Conservation (phyloP, 2,888 invertebrate genomes). For the Agapetus fuscipes region DNA sequence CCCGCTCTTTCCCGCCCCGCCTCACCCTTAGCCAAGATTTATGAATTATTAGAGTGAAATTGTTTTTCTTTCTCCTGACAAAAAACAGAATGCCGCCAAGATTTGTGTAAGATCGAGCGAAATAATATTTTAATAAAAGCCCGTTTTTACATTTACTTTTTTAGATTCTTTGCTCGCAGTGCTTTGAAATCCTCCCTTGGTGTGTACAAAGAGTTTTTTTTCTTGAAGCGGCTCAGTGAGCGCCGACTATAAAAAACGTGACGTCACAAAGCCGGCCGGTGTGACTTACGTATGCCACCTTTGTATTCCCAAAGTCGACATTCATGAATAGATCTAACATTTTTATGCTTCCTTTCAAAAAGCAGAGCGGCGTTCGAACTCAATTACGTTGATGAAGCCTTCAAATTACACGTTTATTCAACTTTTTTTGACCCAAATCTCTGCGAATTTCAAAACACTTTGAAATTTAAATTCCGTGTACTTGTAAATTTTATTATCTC, state of each 20-base stretch:
- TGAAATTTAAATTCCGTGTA: neutral
- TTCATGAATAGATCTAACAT: neutral
- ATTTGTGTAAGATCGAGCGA: constrained; percentile 12
- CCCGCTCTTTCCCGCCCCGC: constrained; percentile 3
- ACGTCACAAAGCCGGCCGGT: neutral
- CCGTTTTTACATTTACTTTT: constrained; percentile 4
- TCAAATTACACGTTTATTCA: neutral
- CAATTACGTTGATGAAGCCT: neutral
- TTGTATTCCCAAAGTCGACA: neutral
- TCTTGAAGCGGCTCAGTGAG: neutral
- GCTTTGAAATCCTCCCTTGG: constrained; percentile 6
- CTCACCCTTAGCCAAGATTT: constrained; percentile 9
- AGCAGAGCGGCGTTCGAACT: neutral
- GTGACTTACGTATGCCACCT: neutral
- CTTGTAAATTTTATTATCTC: neutral
- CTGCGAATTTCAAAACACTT: neutral
- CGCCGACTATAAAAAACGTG: neutral
- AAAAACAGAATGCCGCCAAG: neutral
- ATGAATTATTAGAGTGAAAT: constrained; percentile 17
- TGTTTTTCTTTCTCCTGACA: constrained; percentile 11
- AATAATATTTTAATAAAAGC: constrained; percentile 19
- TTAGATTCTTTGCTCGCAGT: constrained; percentile 4
- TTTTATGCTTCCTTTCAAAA: neutral
- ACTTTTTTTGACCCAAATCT: neutral
- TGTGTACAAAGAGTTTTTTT: neutral